phyloP scores from a whole-genome alignment of 2,113 vertebrate genomes.

The Saguinus midas region DNA sequence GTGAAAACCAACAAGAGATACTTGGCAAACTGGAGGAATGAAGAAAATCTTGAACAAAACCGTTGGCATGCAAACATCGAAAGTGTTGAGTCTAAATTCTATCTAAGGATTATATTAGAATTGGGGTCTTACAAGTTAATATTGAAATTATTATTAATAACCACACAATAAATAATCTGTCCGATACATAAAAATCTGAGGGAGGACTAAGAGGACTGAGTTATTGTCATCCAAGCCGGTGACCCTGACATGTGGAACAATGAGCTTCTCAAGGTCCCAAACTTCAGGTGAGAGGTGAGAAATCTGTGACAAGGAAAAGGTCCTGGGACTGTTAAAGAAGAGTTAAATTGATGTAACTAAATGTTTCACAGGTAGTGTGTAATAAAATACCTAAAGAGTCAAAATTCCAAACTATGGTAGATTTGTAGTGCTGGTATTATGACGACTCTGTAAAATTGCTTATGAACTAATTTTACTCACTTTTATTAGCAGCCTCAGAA shows the following conservation, averaged over 20 bases:
- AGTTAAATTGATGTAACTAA: background rate
- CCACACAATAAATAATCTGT: background rate
- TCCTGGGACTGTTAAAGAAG: background rate
- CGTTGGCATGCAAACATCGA: background rate
- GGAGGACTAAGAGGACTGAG: background rate
- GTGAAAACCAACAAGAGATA: background rate
- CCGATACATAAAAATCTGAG: background rate
- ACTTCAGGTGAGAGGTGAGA: background rate
- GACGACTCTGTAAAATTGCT: conserved; percentile 13
- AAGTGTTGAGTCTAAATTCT: background rate
- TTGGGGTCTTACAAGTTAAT: background rate
- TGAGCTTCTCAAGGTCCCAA: background rate
- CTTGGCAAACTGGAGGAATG: background rate
- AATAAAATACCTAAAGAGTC: background rate
- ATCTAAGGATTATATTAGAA: background rate
- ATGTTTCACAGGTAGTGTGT: background rate
- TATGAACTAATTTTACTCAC: conserved; percentile 35
- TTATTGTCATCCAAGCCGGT: background rate
- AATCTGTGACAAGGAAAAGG: background rate
- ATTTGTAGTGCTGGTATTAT: background rate
- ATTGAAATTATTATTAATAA: background rate
- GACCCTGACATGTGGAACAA: background rate
- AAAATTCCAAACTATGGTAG: background rate
- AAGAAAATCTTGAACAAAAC: background rate
- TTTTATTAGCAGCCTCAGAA: conserved; percentile 35